Percentiles rank a stretch among this genome's conserved stretches.
These are phyloP conservation scores for Halcyon senegalensis DNA, from an alignment of 2,113 vertebrate species.

Conservation along the genomic window DNA sequence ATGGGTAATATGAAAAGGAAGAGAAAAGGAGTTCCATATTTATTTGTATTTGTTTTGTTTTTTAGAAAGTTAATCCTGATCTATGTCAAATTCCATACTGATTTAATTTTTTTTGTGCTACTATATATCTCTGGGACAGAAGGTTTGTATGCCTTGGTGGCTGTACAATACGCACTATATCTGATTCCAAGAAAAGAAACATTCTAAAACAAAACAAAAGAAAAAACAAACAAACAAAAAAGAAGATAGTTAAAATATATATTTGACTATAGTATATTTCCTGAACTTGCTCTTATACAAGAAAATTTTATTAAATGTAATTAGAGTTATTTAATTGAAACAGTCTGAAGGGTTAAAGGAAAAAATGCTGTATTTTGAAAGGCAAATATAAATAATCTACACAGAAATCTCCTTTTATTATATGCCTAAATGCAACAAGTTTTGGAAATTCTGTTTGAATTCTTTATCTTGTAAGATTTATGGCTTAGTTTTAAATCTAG, in stretches of 20 bases:
- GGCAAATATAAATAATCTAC: neutral
- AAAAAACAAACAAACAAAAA: no score
- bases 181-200: neutral
- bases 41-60: conserved; percentile 22
- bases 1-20: neutral
- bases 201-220: neutral
- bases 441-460: neutral
- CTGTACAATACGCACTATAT: neutral
- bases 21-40: neutral
- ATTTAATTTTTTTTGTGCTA: neutral
- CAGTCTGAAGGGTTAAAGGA: neutral
- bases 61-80: neutral
- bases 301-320: neutral
- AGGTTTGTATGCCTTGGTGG: neutral
- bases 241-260: neutral
- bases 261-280: neutral
- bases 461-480: neutral
- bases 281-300: neutral
- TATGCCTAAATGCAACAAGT: neutral
- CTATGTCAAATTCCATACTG: neutral
- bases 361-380: neutral
- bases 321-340: neutral
- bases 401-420: neutral
- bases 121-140: neutral
- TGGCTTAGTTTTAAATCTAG: neutral